Evolutionary conservation across 1,140 invertebrate species (phyloP).

Genomic region (Drosophila auraria): DNA sequence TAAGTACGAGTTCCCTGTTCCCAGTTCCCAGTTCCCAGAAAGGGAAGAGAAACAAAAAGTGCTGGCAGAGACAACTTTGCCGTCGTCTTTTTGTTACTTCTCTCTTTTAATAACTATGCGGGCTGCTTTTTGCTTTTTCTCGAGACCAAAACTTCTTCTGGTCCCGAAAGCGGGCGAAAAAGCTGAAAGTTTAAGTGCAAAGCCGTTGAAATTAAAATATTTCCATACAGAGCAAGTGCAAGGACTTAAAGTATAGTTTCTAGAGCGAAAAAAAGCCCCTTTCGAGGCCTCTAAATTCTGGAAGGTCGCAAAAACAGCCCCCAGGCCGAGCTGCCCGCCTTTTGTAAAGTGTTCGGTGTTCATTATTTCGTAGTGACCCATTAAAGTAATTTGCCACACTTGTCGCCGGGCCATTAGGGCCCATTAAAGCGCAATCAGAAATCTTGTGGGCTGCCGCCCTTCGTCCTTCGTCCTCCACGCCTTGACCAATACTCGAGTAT

Average conservation of each 20-base stretch:
- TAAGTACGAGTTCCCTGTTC: conserved; percentile 16
- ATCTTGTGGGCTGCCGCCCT: conserved; percentile 18
- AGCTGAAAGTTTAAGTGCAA: conserved; percentile 45
- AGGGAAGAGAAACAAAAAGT: not conserved
- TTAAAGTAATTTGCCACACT: conserved; percentile 82
- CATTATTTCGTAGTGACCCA: conserved; percentile 73
- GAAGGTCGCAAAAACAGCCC: not conserved
- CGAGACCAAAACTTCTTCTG: conserved; percentile 35
- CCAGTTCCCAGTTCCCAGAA: conserved; percentile 3
- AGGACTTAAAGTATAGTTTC: conserved; percentile 19
- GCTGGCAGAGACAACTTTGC: conserved; percentile 45
- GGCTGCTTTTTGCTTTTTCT: conserved; percentile 43
- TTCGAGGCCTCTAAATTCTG: conserved; percentile 11
- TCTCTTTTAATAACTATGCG: conserved; percentile 45
- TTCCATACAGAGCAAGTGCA: conserved; percentile 16
- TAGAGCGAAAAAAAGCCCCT: not conserved
- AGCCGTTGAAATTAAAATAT: conserved; percentile 41
- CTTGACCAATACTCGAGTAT: conserved; percentile 59
- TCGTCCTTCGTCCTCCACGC: not conserved
- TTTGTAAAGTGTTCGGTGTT: conserved; percentile 56
- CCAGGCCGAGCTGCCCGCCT: conserved; percentile 13
- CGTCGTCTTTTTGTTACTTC: conserved; percentile 21
- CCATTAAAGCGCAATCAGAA: conserved; percentile 80
- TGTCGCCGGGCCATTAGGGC: conserved; percentile 76
- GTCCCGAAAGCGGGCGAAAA: conserved; percentile 3